phyloP scores from a whole-genome alignment of 2,113 vertebrate species.

The Cryptomyrus ogoouensis region DNA sequence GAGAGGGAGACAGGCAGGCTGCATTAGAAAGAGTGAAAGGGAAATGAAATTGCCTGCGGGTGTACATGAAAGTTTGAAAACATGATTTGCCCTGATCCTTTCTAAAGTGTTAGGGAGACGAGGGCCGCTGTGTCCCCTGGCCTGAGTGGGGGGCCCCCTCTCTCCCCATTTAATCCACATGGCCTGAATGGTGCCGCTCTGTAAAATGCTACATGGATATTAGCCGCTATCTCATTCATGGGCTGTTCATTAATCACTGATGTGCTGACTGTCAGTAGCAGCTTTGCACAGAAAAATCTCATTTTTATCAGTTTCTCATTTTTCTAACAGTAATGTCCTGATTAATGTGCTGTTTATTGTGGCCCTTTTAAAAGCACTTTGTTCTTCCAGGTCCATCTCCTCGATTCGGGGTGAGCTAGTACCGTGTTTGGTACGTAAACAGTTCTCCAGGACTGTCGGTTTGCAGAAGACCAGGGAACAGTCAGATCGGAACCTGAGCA shows the following conservation, averaged over 20 bases:
- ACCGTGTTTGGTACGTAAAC: conserved; percentile 88
- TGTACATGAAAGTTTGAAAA: conserved; percentile 66
- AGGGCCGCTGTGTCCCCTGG: conserved; percentile 57
- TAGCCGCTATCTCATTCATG: background rate
- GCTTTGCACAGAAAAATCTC: background rate
- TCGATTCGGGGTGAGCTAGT: conserved; percentile 91
- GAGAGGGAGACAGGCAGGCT: conserved; percentile 50
- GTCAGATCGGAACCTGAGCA: conserved; percentile 69
- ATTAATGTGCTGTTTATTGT: background rate
- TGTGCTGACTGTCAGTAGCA: background rate
- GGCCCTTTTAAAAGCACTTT: background rate
- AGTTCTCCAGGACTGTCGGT: conserved; percentile 72
- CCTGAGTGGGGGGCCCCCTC: conserved; percentile 5
- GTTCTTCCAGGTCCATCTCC: conserved; percentile 73
- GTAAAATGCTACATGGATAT: conserved; percentile 22
- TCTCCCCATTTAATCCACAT: conserved; percentile 15
- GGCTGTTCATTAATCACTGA: background rate
- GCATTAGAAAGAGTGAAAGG: conserved; percentile 40
- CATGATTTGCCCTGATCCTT: conserved; percentile 63
- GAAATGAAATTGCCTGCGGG: conserved; percentile 60
- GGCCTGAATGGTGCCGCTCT: conserved; percentile 11
- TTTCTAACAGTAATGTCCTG: background rate
- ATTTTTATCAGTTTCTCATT: background rate
- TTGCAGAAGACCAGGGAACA: conserved; percentile 65
- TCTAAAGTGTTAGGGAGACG: conserved; percentile 55